Percentiles rank a stretch among this genome's conserved stretches.
Conservation (phyloP, 2,888 invertebrate genomes). For the Lypha dubia region DNA sequence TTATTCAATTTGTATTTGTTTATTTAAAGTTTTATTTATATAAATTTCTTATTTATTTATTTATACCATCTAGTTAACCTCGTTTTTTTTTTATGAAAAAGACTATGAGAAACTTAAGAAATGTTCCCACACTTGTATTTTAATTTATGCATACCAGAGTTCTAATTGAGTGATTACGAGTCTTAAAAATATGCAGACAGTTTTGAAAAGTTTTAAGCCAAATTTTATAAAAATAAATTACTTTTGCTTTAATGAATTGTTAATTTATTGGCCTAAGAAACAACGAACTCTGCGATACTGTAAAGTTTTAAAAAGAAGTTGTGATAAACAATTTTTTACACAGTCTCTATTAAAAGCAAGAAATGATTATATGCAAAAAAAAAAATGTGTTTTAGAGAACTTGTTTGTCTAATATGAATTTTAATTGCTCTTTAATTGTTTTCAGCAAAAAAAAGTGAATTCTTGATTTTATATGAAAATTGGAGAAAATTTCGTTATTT, state of each 20-base stretch:
- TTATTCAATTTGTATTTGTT: neutral
- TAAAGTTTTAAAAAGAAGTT: neutral
- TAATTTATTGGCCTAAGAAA: conserved; percentile 13
- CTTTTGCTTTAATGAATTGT: neutral
- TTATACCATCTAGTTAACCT: conserved; percentile 23
- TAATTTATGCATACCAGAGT: conserved; percentile 25
- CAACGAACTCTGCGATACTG: neutral
- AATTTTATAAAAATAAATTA: conserved; percentile 26
- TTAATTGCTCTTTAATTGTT: too few species aligned
- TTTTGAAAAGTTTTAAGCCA: neutral
- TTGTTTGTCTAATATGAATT: too few species aligned
- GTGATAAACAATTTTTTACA: neutral
- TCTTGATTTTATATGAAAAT: too few species aligned
- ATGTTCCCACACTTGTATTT: conserved; percentile 57
- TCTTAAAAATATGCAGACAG: conserved; percentile 13
- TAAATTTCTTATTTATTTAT: neutral
- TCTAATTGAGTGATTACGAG: conserved; percentile 57
- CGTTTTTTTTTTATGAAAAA: conserved; percentile 10
- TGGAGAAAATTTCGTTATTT: too few species aligned
- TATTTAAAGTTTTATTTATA: neutral
- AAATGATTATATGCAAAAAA: too few species aligned
- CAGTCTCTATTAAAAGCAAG: too few species aligned
- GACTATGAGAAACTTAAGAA: neutral
- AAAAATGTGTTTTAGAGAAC: too few species aligned
- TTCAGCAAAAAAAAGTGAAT: too few species aligned